Evolutionary conservation across 1,140 invertebrate genomes (phyloP), one percentile per base, ranked within the genome.

Genomic region (Pseudomyrmex flavicornis): DNA sequence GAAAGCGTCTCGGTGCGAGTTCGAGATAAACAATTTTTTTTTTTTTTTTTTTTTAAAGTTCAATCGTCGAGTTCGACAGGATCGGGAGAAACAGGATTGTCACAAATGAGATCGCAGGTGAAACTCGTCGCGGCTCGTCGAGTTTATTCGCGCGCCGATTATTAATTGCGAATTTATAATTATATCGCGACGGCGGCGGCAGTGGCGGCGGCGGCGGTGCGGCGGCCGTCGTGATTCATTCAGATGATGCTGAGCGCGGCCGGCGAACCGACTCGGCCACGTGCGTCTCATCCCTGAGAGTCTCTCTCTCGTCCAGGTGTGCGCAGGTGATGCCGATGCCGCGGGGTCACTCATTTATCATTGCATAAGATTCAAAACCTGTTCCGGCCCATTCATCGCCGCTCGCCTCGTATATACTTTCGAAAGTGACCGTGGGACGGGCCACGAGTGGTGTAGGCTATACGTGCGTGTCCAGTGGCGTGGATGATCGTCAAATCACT

Each of bases 361-460:
- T 93, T 93, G 90, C 92, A 93, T 93, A 93, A 93, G 92, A 92
- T 91, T 91, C 90, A 92, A 89, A 93, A 93, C 92, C 91, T 93
- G 92, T 93, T 93, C 91, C 91, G 91, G 91, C 93, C 90, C 92
- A 93, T 93, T 93, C 93, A 93, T 93, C 84, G 92, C 87, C 52
- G 74, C 54, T 58, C 20, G 77, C 77, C 35, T 85, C 82, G 82
- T 88, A 82, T 88, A 85, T 84, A 88, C 86, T 72, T 82, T 88
- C 86, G 83, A 88, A 88, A 88, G 87, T 88, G 86, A 88, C 76
- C 86, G 87, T 88, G 86, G 56, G 73, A 87, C 68, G 73, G 80
- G 80, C 85, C 73, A 62, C 70, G 75, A 75, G 84, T 82, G 62
- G 46, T 76, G 70, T 82, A 85, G 54, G 54, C 83, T 69, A 22